A percentile compares a stretch with the other conserved stretches of the same genome.
phyloP scores from a whole-genome alignment of 2,113 vertebrate genomes.

The Lipophrys pholis region DNA sequence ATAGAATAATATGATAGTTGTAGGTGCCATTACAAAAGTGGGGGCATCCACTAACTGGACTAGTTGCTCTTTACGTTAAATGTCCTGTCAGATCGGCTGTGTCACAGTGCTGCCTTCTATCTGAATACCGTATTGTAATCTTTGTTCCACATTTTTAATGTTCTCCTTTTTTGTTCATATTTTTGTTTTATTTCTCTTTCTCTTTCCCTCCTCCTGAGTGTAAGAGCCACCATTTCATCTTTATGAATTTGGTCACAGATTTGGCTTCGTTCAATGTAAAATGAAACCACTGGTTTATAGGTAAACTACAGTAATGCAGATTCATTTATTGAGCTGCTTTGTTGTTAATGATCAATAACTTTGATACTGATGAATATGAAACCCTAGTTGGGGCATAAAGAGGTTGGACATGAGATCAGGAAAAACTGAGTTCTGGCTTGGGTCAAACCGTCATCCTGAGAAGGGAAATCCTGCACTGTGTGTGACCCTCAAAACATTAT shows the following conservation, averaged over 20 bases:
- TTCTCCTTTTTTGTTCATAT: background rate
- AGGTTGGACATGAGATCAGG: background rate
- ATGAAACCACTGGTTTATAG: too few relatives aligned
- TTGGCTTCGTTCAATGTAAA: too few relatives aligned
- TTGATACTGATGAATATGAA: background rate
- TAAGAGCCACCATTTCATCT: too few relatives aligned
- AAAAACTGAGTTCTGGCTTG: conserved; percentile 17
- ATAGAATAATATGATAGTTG: too few relatives aligned
- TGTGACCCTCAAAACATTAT: conserved; percentile 5
- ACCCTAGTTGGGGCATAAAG: background rate
- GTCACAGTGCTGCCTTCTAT: conserved; percentile 5
- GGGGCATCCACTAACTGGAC: too few relatives aligned
- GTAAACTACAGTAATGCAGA: background rate
- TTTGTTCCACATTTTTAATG: conserved; percentile 1
- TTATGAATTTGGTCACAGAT: too few relatives aligned
- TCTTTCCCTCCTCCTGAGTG: background rate
- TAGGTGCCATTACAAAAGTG: too few relatives aligned
- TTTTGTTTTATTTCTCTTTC: background rate
- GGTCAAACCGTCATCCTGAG: conserved; percentile 39
- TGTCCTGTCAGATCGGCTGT: conserved; percentile 4
- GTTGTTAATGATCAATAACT: background rate
- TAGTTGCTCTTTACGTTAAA: too few relatives aligned
- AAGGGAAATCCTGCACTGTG: conserved; percentile 43
- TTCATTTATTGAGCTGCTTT: background rate
- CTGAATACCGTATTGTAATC: conserved; percentile 6